Evolutionary conservation across 2,888 invertebrate species (phyloP), one percentile per base, ranked within the genome.

Genomic region (Adineta ricciae): DNA sequence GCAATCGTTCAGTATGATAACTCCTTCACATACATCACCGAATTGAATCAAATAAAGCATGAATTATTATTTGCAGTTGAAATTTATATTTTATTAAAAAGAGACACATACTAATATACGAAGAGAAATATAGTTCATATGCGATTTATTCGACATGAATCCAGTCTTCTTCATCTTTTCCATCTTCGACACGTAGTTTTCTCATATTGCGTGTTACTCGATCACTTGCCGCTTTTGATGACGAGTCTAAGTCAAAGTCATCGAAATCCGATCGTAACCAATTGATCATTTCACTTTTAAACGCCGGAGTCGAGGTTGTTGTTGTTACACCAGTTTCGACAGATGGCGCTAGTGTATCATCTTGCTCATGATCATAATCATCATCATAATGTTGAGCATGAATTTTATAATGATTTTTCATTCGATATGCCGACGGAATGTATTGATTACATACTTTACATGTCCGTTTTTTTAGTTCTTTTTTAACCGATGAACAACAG

Each of bases 341-440:
- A 24, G 56, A 27, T 64, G n/a, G 56, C 2, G 56, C 7, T 9
- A 27, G 11, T 27, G 4, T 27, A 64, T 64, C 56, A 5, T 64
- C 56, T 64, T 64, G 27, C 5, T 64, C 27, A 27, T 64, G 27
- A 27, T 64, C 56, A 27, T 24, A 27, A 64, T 64, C n/a, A 27
- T 64, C n/a, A 27, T 64, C 27, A 27, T 64, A 27, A 64, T 64
- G 27, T 64, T 64, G 56, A 27, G n/a, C 56, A 64, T 64, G 56
- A 27, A 64, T 64, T 64, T 64, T 64, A 64, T 64, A 64, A 64
- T 64, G 56, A 27, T 64, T n/a, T 64, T 64, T 64, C 56, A 64
- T 64, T 21, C 56, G 56, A 64, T 64, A 64, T 64, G 56, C 27
- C 2, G 27, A 27, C 27, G 56, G 56, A 5, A 64, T 64, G 27